Evolutionary conservation across 1,140 invertebrate species (phyloP).

Genomic region (Drosophila santomea): DNA sequence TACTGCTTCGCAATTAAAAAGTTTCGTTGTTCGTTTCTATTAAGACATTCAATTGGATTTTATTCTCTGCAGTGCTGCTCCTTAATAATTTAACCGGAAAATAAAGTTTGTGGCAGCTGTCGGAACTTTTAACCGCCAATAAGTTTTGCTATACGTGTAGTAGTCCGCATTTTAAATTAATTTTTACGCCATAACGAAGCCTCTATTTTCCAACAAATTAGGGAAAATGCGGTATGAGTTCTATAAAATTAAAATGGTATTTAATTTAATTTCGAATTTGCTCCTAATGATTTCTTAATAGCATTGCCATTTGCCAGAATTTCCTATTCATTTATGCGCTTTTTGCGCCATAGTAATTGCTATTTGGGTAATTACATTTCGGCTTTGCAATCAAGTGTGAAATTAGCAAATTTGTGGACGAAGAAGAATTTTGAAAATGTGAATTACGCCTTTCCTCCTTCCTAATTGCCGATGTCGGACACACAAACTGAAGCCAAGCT

Average conservation of each 20-base stretch:
- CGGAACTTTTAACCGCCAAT: constrained; percentile 18
- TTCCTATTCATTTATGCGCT: background rate
- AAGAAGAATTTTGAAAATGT: background rate
- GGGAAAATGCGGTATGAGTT: background rate
- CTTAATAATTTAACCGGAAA: constrained; percentile 7
- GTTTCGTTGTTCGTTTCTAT: background rate
- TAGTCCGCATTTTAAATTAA: background rate
- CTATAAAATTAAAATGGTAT: background rate
- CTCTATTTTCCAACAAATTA: background rate
- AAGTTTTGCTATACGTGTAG: constrained; percentile 6
- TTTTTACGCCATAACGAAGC: background rate
- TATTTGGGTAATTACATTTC: background rate
- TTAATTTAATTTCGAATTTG: too few species aligned
- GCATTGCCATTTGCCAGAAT: background rate
- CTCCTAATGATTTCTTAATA: too few species aligned
- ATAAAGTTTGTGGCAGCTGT: constrained; percentile 20
- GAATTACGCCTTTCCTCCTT: background rate
- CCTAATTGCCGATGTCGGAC: constrained; percentile 13
- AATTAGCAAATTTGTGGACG: background rate
- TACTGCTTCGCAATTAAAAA: background rate
- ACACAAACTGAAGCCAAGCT: background rate
- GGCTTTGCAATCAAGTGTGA: background rate
- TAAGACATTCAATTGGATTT: constrained; percentile 5
- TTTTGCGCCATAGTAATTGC: background rate
- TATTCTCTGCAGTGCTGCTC: background rate